A percentile compares a stretch with the other conserved stretches of the same genome.
phyloP scores from a whole-genome alignment of 2,113 vertebrate species.

The Lagenorhynchus albirostris region DNA sequence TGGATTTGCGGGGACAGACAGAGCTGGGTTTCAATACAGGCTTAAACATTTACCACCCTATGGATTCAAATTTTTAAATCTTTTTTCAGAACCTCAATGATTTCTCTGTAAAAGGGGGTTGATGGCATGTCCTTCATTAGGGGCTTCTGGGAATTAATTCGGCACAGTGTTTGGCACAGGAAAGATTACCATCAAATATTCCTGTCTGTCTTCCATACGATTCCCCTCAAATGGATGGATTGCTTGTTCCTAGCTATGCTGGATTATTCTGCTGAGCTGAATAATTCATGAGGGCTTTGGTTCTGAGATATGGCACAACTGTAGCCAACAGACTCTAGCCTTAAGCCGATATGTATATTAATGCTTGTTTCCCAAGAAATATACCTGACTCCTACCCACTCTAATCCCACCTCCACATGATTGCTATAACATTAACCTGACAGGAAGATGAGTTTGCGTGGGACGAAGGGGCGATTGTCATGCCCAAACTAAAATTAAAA shows the following conservation, averaged over 20 bases:
- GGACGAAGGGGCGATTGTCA: background rate
- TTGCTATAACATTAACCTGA: background rate
- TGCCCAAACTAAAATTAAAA: background rate
- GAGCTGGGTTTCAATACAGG: background rate
- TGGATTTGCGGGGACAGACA: no score
- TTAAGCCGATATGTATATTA: constrained; percentile 53
- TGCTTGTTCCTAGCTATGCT: background rate
- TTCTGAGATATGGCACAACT: background rate
- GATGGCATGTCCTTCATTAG: background rate
- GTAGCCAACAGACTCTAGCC: constrained; percentile 30
- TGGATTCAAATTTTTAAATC: background rate
- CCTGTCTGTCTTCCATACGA: background rate
- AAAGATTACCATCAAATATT: background rate
- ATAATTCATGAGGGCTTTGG: constrained; percentile 60
- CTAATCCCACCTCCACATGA: background rate
- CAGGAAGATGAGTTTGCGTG: background rate
- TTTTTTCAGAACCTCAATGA: background rate
- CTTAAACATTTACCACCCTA: background rate
- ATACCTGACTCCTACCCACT: background rate
- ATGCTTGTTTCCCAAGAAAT: constrained; percentile 33
- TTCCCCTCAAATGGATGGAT: background rate
- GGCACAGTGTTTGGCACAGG: background rate
- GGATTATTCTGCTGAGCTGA: constrained; percentile 45
- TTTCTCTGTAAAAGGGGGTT: background rate
- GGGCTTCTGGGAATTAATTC: background rate